A percentile compares a stretch with the other conserved stretches of the same genome.
These are phyloP conservation scores for Diachrysia chrysitis DNA, from an alignment of 2,888 invertebrate genomes.

Conservation along the genomic window DNA sequence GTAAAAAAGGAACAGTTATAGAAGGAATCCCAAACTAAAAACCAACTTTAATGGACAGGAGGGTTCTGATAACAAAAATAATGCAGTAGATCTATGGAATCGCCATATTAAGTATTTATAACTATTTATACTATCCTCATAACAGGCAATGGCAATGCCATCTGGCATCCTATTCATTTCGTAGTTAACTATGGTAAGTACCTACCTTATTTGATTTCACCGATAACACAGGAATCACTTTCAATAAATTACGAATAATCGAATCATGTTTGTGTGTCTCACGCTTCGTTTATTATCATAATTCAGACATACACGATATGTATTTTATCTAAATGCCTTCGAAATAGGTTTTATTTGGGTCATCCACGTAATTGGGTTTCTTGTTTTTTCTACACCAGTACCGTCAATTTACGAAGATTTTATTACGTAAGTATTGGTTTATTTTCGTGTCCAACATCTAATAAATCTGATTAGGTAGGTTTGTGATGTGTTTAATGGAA, in stretches of 20 bases:
- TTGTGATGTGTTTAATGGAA: constrained; percentile 6
- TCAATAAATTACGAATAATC: constrained; percentile 44
- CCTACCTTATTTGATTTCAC: constrained; percentile 7
- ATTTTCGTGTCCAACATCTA: constrained; percentile 39
- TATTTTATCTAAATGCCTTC: constrained; percentile 29
- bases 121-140: too few relatives aligned
- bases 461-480: constrained; percentile 31
- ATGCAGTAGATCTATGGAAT: background rate
- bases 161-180: background rate
- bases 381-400: constrained; percentile 33
- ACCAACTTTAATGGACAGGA: background rate
- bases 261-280: constrained; percentile 56
- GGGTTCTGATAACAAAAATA: background rate
- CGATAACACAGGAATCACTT: constrained; percentile 16
- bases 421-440: constrained; percentile 27
- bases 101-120: too few relatives aligned
- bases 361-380: constrained; percentile 38
- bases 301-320: background rate
- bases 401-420: constrained; percentile 27
- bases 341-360: constrained; percentile 25
- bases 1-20: too few relatives aligned
- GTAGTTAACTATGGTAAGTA: background rate
- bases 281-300: constrained; percentile 50
- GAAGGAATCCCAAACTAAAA: too few relatives aligned
- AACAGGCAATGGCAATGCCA: background rate